phyloP scores from a whole-genome alignment of 2,888 invertebrate species.

The Agrochola macilenta region DNA sequence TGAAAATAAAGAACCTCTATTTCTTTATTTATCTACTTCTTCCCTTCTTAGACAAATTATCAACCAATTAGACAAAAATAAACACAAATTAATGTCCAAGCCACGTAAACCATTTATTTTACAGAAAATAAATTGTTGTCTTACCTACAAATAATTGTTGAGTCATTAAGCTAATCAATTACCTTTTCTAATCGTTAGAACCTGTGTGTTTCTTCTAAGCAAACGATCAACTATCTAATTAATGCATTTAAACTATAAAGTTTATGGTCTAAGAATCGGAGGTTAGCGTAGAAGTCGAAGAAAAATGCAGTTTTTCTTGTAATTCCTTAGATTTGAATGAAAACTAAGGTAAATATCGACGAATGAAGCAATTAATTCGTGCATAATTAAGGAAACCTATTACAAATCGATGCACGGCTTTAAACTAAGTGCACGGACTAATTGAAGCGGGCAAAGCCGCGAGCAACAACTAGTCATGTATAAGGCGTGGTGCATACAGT shows the following conservation, averaged over 20 bases:
- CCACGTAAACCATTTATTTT: constrained; percentile 9
- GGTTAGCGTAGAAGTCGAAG: constrained; percentile 29
- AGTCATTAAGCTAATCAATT: constrained; percentile 19
- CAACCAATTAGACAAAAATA: constrained; percentile 28
- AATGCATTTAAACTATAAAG: constrained; percentile 27
- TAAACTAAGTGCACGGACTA: constrained; percentile 58
- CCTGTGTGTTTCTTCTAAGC: constrained; percentile 11
- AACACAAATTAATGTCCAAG: constrained; percentile 22
- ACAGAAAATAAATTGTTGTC: constrained; percentile 11
- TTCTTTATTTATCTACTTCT: neutral
- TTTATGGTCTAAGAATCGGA: constrained; percentile 8
- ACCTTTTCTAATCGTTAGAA: constrained; percentile 15
- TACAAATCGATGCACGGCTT: constrained; percentile 48
- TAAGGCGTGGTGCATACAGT: constrained; percentile 30
- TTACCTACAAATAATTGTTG: constrained; percentile 18
- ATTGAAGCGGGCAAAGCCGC: constrained; percentile 49
- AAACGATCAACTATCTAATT: constrained; percentile 33
- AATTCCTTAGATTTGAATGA: constrained; percentile 40
- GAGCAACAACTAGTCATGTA: constrained; percentile 28
- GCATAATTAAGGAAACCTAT: constrained; percentile 56
- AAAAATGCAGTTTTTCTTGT: constrained; percentile 28
- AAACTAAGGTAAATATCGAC: constrained; percentile 32
- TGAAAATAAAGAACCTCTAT: neutral
- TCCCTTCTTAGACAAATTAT: neutral
- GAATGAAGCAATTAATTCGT: constrained; percentile 60